phyloP scores from a whole-genome alignment of 2,797 vertebrate genomes.

The Pyrocephalus nanus region DNA sequence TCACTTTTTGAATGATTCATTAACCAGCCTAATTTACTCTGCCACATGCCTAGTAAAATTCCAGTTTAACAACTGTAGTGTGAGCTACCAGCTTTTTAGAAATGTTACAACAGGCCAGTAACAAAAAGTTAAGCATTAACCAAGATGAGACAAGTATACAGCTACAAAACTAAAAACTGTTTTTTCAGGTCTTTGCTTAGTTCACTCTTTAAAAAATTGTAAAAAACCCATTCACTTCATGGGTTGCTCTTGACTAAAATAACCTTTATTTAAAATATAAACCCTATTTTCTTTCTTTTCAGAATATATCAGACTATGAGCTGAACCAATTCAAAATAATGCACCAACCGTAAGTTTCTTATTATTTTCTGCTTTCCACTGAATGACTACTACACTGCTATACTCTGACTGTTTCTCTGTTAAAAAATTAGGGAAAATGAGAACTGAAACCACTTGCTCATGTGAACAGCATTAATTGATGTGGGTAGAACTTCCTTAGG shows the following conservation, averaged over 20 bases:
- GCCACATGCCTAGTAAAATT: constrained; percentile 12
- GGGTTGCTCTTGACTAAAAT: not conserved
- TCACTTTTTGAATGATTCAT: constrained; percentile 37
- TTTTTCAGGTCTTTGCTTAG: not conserved
- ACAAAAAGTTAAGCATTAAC: constrained; percentile 67
- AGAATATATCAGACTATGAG: constrained; percentile 81
- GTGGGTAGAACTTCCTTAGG: not conserved
- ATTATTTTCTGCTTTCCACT: not conserved
- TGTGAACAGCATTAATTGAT: not conserved
- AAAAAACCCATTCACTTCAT: not conserved
- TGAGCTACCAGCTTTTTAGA: not conserved
- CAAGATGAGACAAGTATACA: not conserved
- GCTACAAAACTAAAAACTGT: not conserved
- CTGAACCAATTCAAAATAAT: constrained; percentile 82
- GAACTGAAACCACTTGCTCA: not conserved
- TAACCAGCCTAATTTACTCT: constrained; percentile 44
- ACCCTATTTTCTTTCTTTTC: constrained; percentile 27
- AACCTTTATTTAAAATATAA: not conserved
- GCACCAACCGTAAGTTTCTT: constrained; percentile 83
- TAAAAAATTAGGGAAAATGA: not conserved
- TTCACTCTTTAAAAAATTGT: not conserved
- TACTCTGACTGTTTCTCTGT: not conserved
- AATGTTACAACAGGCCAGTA: not conserved
- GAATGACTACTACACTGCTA: not conserved
- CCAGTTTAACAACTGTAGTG: not conserved